Evolutionary conservation across 2,888 invertebrate genomes (phyloP), one percentile per base, ranked within the genome.

Genomic region (Andrena praecox): DNA sequence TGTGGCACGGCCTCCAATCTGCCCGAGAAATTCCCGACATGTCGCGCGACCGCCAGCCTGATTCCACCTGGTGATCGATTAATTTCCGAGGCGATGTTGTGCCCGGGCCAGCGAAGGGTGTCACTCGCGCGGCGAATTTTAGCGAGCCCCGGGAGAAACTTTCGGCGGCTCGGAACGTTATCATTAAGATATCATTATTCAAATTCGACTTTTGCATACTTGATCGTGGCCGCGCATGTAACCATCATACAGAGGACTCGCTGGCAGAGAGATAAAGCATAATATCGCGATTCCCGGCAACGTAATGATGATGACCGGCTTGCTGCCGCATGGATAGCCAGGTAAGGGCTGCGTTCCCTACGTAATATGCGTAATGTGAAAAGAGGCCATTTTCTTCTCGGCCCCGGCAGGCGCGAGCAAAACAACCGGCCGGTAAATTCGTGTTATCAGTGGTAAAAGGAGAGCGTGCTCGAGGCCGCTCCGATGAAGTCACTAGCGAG

Each of bases 251-350:
- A 89, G 88, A 87, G 89, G 89, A 90, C 88, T 90, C 89, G 77
- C 54, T 80, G 72, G 67, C 89, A 85, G 90, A 85, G 91, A 93
- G 93, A 93, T 93, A 92, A 93, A 93, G 93, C 90, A 92, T 93
- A 93, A 93, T 93, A 92, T 92, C 92, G 91, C 92, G 91, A 93
- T 92, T 92, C 91, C 89, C 91, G 92, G 92, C 92, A 90, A 92
- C 91, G 91, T 93, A 93, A 93, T 93, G 93, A 93, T 93, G 93
- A 93, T 93, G 93, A 93, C 93, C 93, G 91, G 91, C 92, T 92
- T 92, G 91, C 92, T 90, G 89, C 90, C 89, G 89, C 89, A 87
- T 86, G 87, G 89, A 88, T 89, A 90, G 88, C 74, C 83, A 86
- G 87, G 87, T 89, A 89, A 85, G 79, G 87, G 88, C 77, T 81